Evolutionary conservation across 2,888 invertebrate species (phyloP), one percentile per base, ranked within the genome.

Genomic region (Tupiocoris notatus): DNA sequence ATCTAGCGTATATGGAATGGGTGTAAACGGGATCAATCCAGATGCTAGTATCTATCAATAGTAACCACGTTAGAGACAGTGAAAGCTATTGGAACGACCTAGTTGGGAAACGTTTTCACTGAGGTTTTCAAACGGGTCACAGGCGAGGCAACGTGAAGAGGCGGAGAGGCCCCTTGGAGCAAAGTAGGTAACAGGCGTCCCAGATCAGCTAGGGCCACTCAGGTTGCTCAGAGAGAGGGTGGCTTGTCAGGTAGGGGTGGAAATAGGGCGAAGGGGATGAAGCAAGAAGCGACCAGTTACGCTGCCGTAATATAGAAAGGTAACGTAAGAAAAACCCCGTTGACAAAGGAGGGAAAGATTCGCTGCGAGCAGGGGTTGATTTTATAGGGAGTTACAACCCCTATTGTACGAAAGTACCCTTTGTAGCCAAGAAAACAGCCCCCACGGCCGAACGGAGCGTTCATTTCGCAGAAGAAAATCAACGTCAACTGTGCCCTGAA

Each of bases 231-330:
- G 6, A 9, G 7, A 18, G 59, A 17, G 59, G n/a, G 59, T 9
- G 17, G 39, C 6, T 12, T 39, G 39, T 12, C 39, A 39, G 65
- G 65, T 20, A 67, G 73, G 73, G 61, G 61, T 23, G 62, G 22
- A 70, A 70, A 73, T 62, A 73, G 73, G 63, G 73, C 73, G 63
- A 62, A 56, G 56, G 62, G 73, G 63, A 63, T 73, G 73, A 73
- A 73, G 73, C 39, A 73, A 73, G 73, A 73, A 59, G n/a, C 59
- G 59, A 39, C 63, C 22, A 63, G 63, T 70, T 59, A 70, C 70
- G 70, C 59, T 70, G 59, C 59, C 39, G 39, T 39, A 39, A 39
- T 39, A 39, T 39, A 39, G 39, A 39, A 39, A 39, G 39, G 39
- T 39, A 39, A 39, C 39, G 39, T 12, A 3, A 39, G 39, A 39